Base-by-base conservation (phyloP, 2,113 vertebrate species). In the Gopherus evgoodei region DNA sequence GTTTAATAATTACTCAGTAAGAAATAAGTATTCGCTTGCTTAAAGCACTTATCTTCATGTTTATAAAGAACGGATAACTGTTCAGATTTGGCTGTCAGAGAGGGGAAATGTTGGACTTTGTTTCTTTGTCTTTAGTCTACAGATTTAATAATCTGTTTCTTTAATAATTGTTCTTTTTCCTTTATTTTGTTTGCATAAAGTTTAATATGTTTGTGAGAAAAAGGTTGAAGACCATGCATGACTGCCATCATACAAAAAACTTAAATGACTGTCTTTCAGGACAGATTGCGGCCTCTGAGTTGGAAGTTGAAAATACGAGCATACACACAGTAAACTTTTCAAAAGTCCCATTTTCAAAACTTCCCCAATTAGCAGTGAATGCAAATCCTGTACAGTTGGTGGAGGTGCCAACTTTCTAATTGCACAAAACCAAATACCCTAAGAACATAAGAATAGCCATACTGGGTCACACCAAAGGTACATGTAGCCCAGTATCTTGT, bases 131-230 rank as follows among this genome's bases (percentile, higher is more conserved):
- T 44, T 44, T 44, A 44, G 44, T 44, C 44, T 6, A 44, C 44
- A 44, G 44, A 44, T 44, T 44, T 44, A 44, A 44, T 44, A 44
- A 49, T 47, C 47, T 49, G 47, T 31, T 29, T 50, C 21, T 50
- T 80, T 31, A 13, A 50, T 29, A 49, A 50, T 16, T 11, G 7
- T 65, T 83, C 49, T 90, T 89, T 5, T 57, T 19, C 5, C 1
- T 87, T 89, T 69, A 57, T 2, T 79, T 90, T 54, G 12, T 90
- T 93, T 88, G 35, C 69, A 16, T 87, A 93, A 91, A 86, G 52
- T 83, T 89, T 29, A 44, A 75, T 6, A 47, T 42, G 29, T 53
- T 92, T 94, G 7, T 21, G 13, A 11, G 90, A 85, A 82, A 21
- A 90, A 0, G 75, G 84, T 76, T 84, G 3, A 84, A 65, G 82